Evolutionary conservation across 2,113 vertebrate genomes (phyloP), one percentile per base, ranked within the genome.

Genomic region (Corythornis vintsioides): DNA sequence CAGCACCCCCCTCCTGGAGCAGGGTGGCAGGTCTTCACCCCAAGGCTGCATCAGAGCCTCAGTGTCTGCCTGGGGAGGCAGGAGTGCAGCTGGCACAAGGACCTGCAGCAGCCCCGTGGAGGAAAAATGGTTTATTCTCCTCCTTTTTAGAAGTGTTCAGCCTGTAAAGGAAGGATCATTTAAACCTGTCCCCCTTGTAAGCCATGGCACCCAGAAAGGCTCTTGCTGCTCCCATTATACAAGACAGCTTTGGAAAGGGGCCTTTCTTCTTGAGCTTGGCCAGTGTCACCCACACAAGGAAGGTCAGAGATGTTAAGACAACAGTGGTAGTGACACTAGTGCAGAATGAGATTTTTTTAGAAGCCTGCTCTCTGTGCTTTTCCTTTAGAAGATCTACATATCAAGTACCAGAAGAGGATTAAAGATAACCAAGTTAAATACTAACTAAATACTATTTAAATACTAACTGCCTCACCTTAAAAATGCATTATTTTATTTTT

Each of bases 91-190:
- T 16, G 59, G 21, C 15, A 22, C 28, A 9, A 29, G 61, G 38
- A 64, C 33, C 57, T 9, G 15, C n/a, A 69, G 40, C 48, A 64
- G 33, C 43, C 57, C 48, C 26, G 35, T 43, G 29, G n/a, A 60
- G 15, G 67, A 43, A 10, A 71, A 33, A n/a, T 28, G 15, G 15
- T 61, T 76, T 43, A 9, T 55, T 55, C 53, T 61, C 10, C 8
- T 19, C 6, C 2, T 14, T 66, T 83, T 22, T 22, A 0, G 19
- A 42, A 59, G 4, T 38, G 35, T 10, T 47, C 7, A 17, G 43
- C 43, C 9, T 26, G 12, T 6, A 35, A 45, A 21, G 31, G 16
- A 84, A 75, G n/a, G 22, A 56, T 64, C 45, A 15, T 12, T 73
- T 76, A 45, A 71, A 40, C 28, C 22, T 55, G 12, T 69, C 22